Evolutionary conservation across 1,140 invertebrate genomes (phyloP).

Genomic region (Meteorus sp.): DNA sequence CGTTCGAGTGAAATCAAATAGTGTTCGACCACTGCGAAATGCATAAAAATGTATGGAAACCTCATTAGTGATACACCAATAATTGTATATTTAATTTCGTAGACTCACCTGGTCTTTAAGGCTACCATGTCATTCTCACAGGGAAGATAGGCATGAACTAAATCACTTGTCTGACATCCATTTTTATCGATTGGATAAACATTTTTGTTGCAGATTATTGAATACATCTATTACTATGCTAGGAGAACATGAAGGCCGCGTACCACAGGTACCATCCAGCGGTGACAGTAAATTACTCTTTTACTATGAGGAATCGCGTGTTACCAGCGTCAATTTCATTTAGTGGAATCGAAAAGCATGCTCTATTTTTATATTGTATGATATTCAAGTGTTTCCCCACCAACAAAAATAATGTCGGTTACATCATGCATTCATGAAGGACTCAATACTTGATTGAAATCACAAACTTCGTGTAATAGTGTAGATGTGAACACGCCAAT

Average conservation of each 20-base stretch:
- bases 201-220: slow-evolving; percentile 1
- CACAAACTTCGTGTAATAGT: too few relatives aligned
- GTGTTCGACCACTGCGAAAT: slow-evolving; percentile 34
- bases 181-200: slow-evolving; percentile 11
- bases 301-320: too few relatives aligned
- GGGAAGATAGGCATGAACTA: slow-evolving; percentile 14
- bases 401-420: too few relatives aligned
- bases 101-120: slow-evolving; percentile 31
- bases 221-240: slow-evolving; percentile 12
- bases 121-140: slow-evolving; percentile 35
- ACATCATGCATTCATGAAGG: too few relatives aligned
- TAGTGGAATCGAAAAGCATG: slow-evolving; percentile 18
- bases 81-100: neutral
- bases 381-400: too few relatives aligned
- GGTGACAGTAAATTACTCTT: too few relatives aligned
- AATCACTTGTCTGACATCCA: neutral
- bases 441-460: too few relatives aligned
- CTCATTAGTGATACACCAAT: slow-evolving; percentile 5
- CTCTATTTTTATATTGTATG: slow-evolving; percentile 20
- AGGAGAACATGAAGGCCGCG: neutral
- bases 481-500: too few relatives aligned
- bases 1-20: slow-evolving; percentile 44
- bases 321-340: slow-evolving; percentile 25
- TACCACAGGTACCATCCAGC: too few relatives aligned
- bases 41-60: slow-evolving; percentile 5